These are phyloP conservation scores for Ceyx melanurus DNA, from an alignment of 2,113 vertebrate genomes.

Conservation along the genomic window DNA sequence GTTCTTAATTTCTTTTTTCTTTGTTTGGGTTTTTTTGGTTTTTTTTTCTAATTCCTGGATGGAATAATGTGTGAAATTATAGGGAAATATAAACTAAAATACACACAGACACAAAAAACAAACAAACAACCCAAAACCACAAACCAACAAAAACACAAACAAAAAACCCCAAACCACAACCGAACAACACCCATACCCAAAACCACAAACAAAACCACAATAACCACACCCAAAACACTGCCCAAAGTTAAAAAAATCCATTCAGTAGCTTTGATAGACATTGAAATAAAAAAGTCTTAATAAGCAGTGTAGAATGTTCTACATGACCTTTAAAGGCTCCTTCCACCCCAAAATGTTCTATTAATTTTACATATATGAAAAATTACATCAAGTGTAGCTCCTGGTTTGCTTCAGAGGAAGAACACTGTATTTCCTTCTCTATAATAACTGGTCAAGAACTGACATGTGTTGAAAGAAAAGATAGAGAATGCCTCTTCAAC, in stretches of 20 bases:
- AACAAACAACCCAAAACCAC: background rate
- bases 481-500: background rate
- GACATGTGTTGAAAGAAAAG: no score
- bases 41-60: background rate
- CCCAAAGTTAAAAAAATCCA: background rate
- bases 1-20: no score
- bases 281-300: background rate
- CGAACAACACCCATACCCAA: no score
- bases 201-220: background rate
- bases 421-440: background rate
- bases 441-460: background rate
- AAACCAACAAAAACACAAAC: accelerated
- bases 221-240: background rate
- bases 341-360: background rate
- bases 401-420: background rate
- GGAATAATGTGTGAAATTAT: background rate
- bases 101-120: background rate
- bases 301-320: background rate
- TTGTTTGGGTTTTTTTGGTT: background rate
- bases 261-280: background rate
- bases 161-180: no score
- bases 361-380: background rate
- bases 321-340: background rate
- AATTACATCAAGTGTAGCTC: background rate
- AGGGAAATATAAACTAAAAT: background rate